A percentile compares a stretch with the other conserved stretches of the same genome.
Evolutionary conservation across 2,113 vertebrate species (phyloP).

Genomic region (Morone chrysops): DNA sequence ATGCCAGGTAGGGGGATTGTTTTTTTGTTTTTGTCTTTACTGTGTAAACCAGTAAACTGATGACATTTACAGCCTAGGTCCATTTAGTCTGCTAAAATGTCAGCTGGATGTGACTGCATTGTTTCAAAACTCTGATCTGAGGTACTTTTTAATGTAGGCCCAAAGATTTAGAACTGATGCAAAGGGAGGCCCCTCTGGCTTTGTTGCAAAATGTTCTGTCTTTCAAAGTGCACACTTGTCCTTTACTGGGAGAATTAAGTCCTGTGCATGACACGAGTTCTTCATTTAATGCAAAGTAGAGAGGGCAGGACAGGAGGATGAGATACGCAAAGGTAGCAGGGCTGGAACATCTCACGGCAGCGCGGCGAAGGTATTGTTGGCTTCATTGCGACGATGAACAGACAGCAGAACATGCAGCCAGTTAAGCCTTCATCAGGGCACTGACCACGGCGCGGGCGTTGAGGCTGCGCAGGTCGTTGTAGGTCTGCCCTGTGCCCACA

Average conservation of each 20-base stretch:
- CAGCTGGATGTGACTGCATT: slow-evolving; percentile 33
- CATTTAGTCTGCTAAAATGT: slow-evolving; percentile 42
- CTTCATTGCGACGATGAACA: slow-evolving; percentile 38
- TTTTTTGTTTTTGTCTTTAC: slow-evolving; percentile 22
- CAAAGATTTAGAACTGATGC: slow-evolving; percentile 35
- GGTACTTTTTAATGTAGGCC: slow-evolving; percentile 64
- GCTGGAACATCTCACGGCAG: slow-evolving; percentile 59
- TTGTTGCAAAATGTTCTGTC: slow-evolving; percentile 36
- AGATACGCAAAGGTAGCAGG: slow-evolving; percentile 44
- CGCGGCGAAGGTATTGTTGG: slow-evolving; percentile 31
- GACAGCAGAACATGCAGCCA: slow-evolving; percentile 39
- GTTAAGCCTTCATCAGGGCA: slow-evolving; percentile 97
- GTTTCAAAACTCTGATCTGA: slow-evolving; percentile 53
- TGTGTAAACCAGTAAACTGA: slow-evolving; percentile 45
- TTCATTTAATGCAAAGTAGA: slow-evolving; percentile 39
- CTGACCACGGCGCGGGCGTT: slow-evolving; percentile 96
- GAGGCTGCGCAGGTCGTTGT: slow-evolving; percentile 98
- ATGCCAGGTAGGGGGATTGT: slow-evolving; percentile 38
- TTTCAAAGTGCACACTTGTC: slow-evolving; percentile 45
- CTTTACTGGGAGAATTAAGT: slow-evolving; percentile 48
- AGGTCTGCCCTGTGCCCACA: slow-evolving; percentile 97
- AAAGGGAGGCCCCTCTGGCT: slow-evolving; percentile 36
- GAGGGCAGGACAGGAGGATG: slow-evolving; percentile 32
- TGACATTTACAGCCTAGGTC: slow-evolving; percentile 45
- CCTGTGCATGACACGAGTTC: slow-evolving; percentile 42